Conservation (phyloP, 2,113 vertebrate species). For the Daboia siamensis region DNA sequence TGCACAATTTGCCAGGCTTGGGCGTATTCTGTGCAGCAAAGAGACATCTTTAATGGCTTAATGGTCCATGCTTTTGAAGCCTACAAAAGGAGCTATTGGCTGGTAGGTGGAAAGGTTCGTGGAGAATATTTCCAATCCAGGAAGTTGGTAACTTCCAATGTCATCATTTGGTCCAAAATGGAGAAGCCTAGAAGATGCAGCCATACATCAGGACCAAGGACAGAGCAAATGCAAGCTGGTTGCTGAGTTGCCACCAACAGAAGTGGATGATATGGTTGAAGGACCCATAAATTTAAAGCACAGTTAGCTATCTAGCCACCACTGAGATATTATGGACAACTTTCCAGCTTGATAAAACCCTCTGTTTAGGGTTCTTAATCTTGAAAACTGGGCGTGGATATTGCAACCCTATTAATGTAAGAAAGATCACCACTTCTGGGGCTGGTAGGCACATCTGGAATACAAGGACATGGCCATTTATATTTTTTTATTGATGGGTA, state of each 20-base stretch:
- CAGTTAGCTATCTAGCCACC: neutral
- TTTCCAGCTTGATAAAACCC: neutral
- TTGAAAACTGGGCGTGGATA: neutral
- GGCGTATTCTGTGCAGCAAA: neutral
- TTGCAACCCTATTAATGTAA: neutral
- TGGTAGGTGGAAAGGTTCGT: neutral
- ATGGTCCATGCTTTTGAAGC: no score
- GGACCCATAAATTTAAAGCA: neutral
- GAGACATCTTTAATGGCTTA: neutral
- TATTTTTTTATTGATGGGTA: neutral
- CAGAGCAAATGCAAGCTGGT: neutral
- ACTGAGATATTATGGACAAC: neutral
- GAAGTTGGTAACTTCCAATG: neutral
- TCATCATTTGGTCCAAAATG: neutral
- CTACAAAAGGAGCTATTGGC: neutral
- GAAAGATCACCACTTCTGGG: neutral
- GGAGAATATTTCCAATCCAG: neutral
- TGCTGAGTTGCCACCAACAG: neutral
- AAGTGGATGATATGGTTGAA: neutral
- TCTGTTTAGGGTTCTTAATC: neutral
- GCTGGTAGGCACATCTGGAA: neutral
- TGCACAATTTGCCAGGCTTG: neutral
- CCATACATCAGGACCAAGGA: constrained; percentile 7
- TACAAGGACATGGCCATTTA: neutral
- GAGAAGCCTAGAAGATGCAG: neutral